Percentiles rank a stretch among this genome's conserved stretches.
Conservation (phyloP, 2,797 vertebrate genomes). For the Acropternis orthonyx region DNA sequence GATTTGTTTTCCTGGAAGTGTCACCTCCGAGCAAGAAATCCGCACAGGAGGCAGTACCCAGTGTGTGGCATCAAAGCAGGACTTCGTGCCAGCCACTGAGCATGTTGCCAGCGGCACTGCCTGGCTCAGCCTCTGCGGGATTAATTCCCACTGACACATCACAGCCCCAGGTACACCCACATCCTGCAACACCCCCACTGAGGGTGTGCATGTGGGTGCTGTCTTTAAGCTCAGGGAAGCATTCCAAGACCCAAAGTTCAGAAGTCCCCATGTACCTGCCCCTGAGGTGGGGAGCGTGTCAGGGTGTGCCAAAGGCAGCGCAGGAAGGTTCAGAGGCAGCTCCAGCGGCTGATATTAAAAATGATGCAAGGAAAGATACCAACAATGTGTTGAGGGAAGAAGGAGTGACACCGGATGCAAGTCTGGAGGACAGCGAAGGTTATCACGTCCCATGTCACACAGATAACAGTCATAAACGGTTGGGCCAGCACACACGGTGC, state of each 20-base stretch:
- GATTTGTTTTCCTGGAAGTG: background rate
- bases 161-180: rapidly evolving
- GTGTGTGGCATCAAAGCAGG: background rate
- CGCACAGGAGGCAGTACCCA: background rate
- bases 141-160: background rate
- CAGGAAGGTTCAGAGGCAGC: background rate
- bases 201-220: rapidly evolving
- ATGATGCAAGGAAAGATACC: background rate
- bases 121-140: background rate
- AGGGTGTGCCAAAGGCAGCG: background rate
- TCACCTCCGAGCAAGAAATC: background rate
- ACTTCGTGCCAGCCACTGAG: background rate
- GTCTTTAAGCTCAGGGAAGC: background rate
- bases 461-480: background rate
- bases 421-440: background rate
- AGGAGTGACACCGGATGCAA: rapidly evolving
- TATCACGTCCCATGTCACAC: background rate
- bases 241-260: rapidly evolving
- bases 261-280: background rate
- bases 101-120: background rate
- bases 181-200: background rate
- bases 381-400: background rate
- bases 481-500: rapidly evolving
- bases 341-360: background rate
- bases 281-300: background rate